Conservation (phyloP, 2,888 invertebrate species). For the Leucoma salicis region DNA sequence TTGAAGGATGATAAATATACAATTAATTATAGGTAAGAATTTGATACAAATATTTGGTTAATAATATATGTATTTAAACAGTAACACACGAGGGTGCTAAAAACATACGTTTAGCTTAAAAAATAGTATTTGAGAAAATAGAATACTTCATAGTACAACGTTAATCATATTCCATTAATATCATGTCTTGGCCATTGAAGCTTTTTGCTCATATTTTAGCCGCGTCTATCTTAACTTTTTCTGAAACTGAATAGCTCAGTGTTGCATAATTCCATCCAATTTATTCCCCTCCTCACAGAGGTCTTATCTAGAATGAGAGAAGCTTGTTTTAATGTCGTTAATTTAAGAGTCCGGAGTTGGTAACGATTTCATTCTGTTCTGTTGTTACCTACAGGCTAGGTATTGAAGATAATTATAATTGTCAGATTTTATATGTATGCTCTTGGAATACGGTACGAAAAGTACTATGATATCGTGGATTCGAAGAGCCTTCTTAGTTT, state of each 20-base stretch:
- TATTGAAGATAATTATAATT: constrained; percentile 29
- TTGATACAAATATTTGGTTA: no score
- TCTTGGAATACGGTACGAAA: background rate
- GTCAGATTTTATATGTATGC: constrained; percentile 10
- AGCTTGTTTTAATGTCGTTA: constrained; percentile 75
- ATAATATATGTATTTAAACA: no score
- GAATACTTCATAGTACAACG: background rate
- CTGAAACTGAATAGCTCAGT: constrained; percentile 33
- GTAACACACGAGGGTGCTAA: no score
- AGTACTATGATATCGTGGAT: no score
- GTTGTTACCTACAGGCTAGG: constrained; percentile 23
- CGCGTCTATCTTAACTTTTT: constrained; percentile 18
- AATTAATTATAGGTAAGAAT: no score
- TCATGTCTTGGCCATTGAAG: background rate
- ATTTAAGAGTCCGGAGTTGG: constrained; percentile 59
- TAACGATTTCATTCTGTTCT: constrained; percentile 66
- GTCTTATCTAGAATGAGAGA: constrained; percentile 72
- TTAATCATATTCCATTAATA: background rate
- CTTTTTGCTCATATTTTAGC: background rate
- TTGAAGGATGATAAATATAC: no score
- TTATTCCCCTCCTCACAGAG: constrained; percentile 65
- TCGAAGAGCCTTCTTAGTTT: no score
- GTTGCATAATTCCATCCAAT: constrained; percentile 58
- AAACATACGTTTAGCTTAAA: no score
- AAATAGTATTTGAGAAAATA: no score